Base-by-base conservation (phyloP, 2,113 vertebrate genomes). In the Peromyscus leucopus region DNA sequence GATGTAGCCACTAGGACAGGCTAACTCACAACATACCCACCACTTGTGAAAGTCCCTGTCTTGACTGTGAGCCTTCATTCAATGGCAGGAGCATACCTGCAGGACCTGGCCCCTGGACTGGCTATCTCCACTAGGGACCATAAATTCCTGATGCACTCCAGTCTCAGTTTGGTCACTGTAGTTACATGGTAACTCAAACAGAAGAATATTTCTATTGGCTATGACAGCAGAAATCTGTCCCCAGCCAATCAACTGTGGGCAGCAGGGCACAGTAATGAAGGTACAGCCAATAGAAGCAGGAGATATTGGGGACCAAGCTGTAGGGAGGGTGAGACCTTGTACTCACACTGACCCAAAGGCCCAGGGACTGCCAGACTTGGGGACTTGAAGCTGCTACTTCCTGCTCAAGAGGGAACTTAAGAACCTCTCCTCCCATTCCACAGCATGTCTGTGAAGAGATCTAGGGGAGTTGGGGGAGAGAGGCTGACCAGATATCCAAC, bases 111-210 rank as follows among this genome's bases (percentile, higher is more conserved):
- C 84, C 82, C 55, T 90, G 82, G 94, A 76, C 79, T 46, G 51
- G 96, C 78, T 94, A 87, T 84, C 98, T 98, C 98, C 98, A 96
- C 98, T 98, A 92, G 98, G 99, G 97, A 96, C 98, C 99, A 99
- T 99, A 98, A 98, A 99, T 99, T 99, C 99, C 98, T 78, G 78
- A 75, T 98, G 98, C 98, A 97, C 98, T 98, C 98, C 98, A 98
- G 99, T 99, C 99, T 99, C 96, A 95, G 98, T 98, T 98, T 99
- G 99, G 99, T 99, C 99, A 99, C 99, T 98, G 99, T 98, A 99
- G 99, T 99, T 98, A 99, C 99, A 98, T 97, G 98, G 98, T 91
- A 98, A 98, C 98, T 96, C 97, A 28, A 98, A 98, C 98, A 96
- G 98, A 96, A 95, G 98, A 86, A 63, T 96, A 94, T 98, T 97